Base-by-base conservation (phyloP, 2,888 invertebrate genomes). In the Agrilus cyanescens region DNA sequence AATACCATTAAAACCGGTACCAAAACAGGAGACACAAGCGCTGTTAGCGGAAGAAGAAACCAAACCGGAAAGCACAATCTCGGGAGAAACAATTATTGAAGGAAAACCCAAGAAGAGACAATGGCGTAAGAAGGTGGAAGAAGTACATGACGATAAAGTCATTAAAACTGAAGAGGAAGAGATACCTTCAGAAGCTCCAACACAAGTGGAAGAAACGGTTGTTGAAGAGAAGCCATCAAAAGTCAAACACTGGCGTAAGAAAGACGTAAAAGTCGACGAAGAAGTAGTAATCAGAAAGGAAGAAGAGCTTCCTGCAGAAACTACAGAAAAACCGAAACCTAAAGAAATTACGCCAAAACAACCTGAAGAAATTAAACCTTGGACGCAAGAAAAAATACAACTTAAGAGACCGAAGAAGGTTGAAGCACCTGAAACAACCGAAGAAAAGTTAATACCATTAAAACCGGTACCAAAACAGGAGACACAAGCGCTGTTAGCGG, bases 321-420 rank as follows among this genome's bases (percentile, higher is more conserved):
- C 4, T 25, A 8, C 25, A 25, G 25, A 25, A 25, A 25, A 25
- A 25, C n/a, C n/a, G n/a, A 25, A 25, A 25, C 25, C 25, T 10
- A 25, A 25, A 10, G 25, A 25, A 25, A 25, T 25, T 10, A 10
- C 8, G 2, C 25, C 25, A 10, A 25, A 25, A 25, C 25, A 25
- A 65, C 34, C 61, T 13, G 57, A 61, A 42, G 53, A 61, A 37
- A 61, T 16, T 4, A 29, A 36, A 57, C 38, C 55, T 62, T 15
- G 33, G 14, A 15, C 33, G 2, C 8, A 33, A 10, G 15, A 33
- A 33, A 33, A 15, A 4, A 8, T 15, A 33, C 7, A 12, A 33
- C 15, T 15, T 15, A 33, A 33, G 8, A 14, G n/a, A 38, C 38
- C 37, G 6, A 35, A 40, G n/a, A 30, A 39, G 20, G 36, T 29